Conservation (phyloP, 1,140 invertebrate genomes). For the Drosophila repleta region DNA sequence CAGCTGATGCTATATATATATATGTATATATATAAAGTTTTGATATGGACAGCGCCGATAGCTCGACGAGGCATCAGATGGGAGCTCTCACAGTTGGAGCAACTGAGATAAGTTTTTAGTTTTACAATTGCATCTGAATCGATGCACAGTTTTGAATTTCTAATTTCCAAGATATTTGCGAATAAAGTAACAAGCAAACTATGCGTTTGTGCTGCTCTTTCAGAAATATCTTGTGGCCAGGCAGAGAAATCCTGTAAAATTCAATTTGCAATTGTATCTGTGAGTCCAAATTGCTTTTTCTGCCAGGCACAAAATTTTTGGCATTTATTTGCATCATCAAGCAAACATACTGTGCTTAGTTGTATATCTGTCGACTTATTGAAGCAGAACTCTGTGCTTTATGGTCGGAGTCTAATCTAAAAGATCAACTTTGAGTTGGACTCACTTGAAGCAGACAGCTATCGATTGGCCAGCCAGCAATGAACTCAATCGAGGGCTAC, state of each 20-base stretch:
- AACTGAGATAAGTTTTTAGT: too few relatives aligned
- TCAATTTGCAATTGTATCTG: background rate
- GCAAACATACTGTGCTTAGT: conserved; percentile 88
- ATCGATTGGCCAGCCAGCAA: background rate
- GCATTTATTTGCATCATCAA: conserved; percentile 96
- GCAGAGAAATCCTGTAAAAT: conserved; percentile 88
- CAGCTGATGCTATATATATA: background rate
- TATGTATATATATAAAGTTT: conserved; percentile 1
- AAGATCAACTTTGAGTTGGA: too few relatives aligned
- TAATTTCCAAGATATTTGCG: conserved; percentile 88
- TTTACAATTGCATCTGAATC: too few relatives aligned
- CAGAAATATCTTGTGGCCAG: conserved; percentile 94
- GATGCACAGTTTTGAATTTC: too few relatives aligned
- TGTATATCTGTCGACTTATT: too few relatives aligned
- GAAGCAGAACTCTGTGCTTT: too few relatives aligned
- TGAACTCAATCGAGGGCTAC: background rate
- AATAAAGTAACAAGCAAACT: conserved; percentile 89
- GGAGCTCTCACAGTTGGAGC: too few relatives aligned
- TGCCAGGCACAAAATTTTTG: conserved; percentile 93
- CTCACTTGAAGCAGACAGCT: conserved; percentile 84
- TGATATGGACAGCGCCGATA: too few relatives aligned
- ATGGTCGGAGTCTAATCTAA: too few relatives aligned
- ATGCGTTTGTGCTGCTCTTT: conserved; percentile 91
- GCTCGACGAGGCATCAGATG: too few relatives aligned
- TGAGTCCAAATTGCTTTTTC: conserved; percentile 27